phyloP scores from a whole-genome alignment of 2,888 invertebrate species.

The Gandaritis pyraliata region DNA sequence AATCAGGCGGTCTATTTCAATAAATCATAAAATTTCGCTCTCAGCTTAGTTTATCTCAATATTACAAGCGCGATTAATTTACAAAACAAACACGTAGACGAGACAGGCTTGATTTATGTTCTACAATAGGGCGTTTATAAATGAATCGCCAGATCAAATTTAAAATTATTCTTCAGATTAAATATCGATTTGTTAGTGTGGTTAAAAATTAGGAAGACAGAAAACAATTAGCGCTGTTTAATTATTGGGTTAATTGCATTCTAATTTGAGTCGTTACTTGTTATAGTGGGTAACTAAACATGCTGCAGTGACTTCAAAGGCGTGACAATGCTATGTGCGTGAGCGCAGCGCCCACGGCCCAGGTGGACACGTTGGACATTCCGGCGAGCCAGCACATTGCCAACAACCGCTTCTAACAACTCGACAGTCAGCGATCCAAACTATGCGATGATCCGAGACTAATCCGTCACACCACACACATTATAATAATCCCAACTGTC shows the following conservation, averaged over 20 bases:
- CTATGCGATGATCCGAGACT: conserved; percentile 56
- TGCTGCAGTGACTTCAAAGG: conserved; percentile 63
- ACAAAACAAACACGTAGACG: conserved; percentile 46
- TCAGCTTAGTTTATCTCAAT: conserved; percentile 42
- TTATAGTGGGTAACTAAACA: conserved; percentile 46
- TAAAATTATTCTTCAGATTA: conserved; percentile 33
- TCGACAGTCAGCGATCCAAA: conserved; percentile 53
- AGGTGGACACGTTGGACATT: conserved; percentile 70
- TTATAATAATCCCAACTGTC: conserved; percentile 39
- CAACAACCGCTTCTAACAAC: conserved; percentile 61
- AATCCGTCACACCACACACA: conserved; percentile 47
- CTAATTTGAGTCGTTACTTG: conserved; percentile 49
- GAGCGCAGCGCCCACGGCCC: conserved; percentile 64
- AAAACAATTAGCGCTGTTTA: conserved; percentile 55
- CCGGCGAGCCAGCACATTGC: conserved; percentile 59
- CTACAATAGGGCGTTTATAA: conserved; percentile 42
- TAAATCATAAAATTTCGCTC: conserved; percentile 41
- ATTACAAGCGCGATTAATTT: conserved; percentile 44
- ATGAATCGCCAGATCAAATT: conserved; percentile 36
- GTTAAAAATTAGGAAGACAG: conserved; percentile 38
- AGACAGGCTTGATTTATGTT: conserved; percentile 43
- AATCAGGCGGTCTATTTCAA: conserved; percentile 36
- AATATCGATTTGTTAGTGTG: conserved; percentile 39
- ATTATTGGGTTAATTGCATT: conserved; percentile 62
- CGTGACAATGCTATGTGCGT: conserved; percentile 54